Base-by-base conservation (phyloP, 2,888 invertebrate species). In the Choristoneura rosaceana region DNA sequence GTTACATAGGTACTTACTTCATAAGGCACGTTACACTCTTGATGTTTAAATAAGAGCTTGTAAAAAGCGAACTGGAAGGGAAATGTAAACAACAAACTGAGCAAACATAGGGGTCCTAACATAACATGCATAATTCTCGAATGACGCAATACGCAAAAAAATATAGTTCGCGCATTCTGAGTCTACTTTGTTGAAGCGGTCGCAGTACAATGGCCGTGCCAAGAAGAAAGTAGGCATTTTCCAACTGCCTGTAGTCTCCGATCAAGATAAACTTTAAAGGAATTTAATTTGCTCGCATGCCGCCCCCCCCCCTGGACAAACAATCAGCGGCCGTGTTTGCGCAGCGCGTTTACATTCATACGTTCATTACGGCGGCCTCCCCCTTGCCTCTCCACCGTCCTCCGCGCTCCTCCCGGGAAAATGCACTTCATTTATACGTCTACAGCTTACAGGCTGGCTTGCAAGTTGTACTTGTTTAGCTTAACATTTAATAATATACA, bases 261-360 rank as follows among this genome's bases (percentile, higher is more conserved):
- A 63, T 67, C 62, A 14, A 17, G 33, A 38, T 41, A 10, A 47
- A 55, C 63, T 68, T 71, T 71, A 71, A 71, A 71, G 47, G 68
- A 71, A 71, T 71, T 71, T 59, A 71, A 71, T 71, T 71, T 71
- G 62, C 50, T n/a, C 7, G 0, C 43, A 63, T 71, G 47, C 50
- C 61, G 8, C 33, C 65, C 60, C 59, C 41, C 4, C 34, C 62
- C 33, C 59, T 8, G 47, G 55, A 52, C 73, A 73, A 73, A 73
- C 73, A 73, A 73, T 73, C 73, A 73, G 73, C 68, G 71, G 5
- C 55, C 63, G 50, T 73, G 73, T 69, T 73, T 69, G 73, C 73
- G 59, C 47, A 15, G 43, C 52, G 34, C 68, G 71, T 73, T 61
- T 73, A 63, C 71, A 62, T 63, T 63, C 71, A 73, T 68, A 68